A percentile compares a stretch with the other conserved stretches of the same genome.
Evolutionary conservation across 2,888 invertebrate species (phyloP).

Genomic region (Peribatodes rhomboidaria): DNA sequence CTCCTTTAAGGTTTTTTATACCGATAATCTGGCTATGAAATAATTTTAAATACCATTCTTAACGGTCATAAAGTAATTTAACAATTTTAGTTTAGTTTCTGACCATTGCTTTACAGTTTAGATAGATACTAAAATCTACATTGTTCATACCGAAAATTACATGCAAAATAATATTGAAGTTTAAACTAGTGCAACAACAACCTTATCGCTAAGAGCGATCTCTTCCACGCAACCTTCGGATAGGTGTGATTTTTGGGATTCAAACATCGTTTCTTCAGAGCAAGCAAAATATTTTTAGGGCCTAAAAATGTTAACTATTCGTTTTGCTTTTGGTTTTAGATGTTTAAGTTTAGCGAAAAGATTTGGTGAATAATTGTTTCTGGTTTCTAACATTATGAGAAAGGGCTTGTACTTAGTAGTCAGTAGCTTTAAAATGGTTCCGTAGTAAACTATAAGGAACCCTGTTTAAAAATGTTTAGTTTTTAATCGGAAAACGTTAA

Average conservation of each 20-base stretch:
- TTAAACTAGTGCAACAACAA: no score
- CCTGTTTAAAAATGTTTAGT: background rate
- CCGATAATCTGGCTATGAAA: constrained; percentile 14
- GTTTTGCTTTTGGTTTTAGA: constrained; percentile 1
- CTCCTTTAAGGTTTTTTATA: no score
- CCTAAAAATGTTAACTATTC: background rate
- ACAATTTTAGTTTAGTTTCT: background rate
- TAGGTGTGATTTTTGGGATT: no score
- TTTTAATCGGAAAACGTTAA: background rate
- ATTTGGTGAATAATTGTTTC: background rate
- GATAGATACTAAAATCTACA: no score
- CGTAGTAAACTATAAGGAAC: no score
- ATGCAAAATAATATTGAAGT: no score
- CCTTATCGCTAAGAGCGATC: no score
- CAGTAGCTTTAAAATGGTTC: constrained; percentile 3
- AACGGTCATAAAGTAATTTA: background rate
- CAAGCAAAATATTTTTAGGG: background rate
- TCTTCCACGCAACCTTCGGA: no score
- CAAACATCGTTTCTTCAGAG: background rate
- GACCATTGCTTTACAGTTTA: background rate
- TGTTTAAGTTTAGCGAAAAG: constrained; percentile 5
- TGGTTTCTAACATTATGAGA: constrained; percentile 1
- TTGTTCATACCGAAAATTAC: no score
- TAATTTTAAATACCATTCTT: background rate
- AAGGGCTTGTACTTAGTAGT: constrained; percentile 14